Evolutionary conservation across 53 echinoderm and acorn worm species (phyloP).

Genomic region (Glandiceps talaboti): DNA sequence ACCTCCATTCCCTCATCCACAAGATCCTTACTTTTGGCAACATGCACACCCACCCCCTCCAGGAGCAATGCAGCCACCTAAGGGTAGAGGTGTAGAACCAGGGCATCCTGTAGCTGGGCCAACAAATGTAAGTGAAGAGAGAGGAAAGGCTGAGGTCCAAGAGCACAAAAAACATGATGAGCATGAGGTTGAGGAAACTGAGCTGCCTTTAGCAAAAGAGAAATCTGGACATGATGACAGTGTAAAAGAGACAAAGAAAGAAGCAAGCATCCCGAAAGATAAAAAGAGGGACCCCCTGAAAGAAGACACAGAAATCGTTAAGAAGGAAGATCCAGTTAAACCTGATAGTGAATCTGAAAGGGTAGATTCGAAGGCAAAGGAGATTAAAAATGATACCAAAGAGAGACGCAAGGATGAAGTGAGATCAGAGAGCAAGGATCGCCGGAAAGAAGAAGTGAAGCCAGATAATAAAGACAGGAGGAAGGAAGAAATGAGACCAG

Average conservation of each 20-base stretch:
- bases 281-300: slow-evolving; percentile 1
- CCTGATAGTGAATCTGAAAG: slow-evolving; percentile 5
- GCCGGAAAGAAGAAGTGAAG: background rate
- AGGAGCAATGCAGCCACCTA: background rate
- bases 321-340: slow-evolving; percentile 5
- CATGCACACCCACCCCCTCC: background rate
- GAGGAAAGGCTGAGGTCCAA: background rate
- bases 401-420: slow-evolving; percentile 6
- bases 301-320: background rate
- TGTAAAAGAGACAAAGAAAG: slow-evolving; percentile 3
- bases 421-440: background rate
- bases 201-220: background rate
- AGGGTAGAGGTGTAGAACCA: background rate
- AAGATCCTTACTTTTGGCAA: background rate
- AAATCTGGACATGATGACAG: background rate
- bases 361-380: slow-evolving; percentile 6
- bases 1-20: background rate
- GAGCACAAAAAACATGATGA: background rate
- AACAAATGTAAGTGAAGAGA: background rate
- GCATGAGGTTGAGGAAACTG: background rate
- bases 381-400: slow-evolving; percentile 7
- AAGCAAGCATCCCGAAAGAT: background rate
- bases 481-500: background rate
- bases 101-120: background rate
- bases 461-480: slow-evolving; percentile 1